A percentile compares a stretch with the other conserved stretches of the same genome.
Conservation (phyloP, 1,140 invertebrate genomes). For the Drosophila varians region DNA sequence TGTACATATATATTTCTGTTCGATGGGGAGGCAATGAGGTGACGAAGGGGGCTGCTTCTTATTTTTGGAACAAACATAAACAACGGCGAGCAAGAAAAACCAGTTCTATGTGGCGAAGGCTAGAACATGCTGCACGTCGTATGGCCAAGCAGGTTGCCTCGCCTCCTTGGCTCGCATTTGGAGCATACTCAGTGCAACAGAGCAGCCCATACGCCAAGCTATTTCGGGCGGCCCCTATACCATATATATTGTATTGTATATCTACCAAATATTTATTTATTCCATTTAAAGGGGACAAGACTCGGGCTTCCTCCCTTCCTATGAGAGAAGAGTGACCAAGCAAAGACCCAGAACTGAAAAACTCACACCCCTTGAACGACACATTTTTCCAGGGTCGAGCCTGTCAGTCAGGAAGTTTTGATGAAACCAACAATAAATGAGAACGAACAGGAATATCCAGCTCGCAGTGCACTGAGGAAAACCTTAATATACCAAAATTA, state of each 20-base stretch:
- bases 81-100: slow-evolving; percentile 52
- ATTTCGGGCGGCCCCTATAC: slow-evolving; percentile 20
- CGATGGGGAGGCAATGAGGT: slow-evolving; percentile 12
- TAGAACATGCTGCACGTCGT: slow-evolving; percentile 68
- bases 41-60: slow-evolving; percentile 36
- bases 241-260: background rate
- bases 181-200: slow-evolving; percentile 48
- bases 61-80: slow-evolving; percentile 78
- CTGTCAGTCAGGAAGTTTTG: slow-evolving; percentile 65
- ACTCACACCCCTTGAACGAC: slow-evolving; percentile 54
- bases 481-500: slow-evolving; percentile 36
- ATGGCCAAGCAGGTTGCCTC: slow-evolving; percentile 32
- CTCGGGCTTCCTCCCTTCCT: background rate
- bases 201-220: slow-evolving; percentile 34
- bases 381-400: slow-evolving; percentile 66
- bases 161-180: slow-evolving; percentile 40
- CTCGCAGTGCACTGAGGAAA: slow-evolving; percentile 18
- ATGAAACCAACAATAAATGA: slow-evolving; percentile 15
- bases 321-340: too few species aligned
- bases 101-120: slow-evolving; percentile 51
- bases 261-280: slow-evolving; percentile 36
- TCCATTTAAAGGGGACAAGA: slow-evolving; percentile 30
- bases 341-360: background rate
- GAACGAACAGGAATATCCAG: slow-evolving; percentile 34
- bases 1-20: slow-evolving; percentile 9